Evolutionary conservation across 2,113 vertebrate species (phyloP).

Genomic region (Riparia riparia): DNA sequence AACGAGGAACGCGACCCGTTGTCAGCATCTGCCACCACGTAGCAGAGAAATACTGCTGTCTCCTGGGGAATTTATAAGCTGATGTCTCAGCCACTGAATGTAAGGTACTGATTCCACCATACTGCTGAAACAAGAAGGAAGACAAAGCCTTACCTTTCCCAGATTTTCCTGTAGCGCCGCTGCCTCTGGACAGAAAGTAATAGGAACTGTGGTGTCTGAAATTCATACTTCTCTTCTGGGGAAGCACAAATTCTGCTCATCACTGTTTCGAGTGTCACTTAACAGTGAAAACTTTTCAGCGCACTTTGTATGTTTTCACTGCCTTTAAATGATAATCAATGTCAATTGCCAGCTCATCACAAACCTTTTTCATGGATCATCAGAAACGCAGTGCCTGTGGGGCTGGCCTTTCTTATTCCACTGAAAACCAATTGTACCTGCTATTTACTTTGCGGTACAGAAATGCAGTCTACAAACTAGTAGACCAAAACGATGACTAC

Average conservation of each 20-base stretch:
- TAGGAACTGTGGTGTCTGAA: not conserved
- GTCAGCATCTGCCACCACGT: not conserved
- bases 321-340: slow-evolving; percentile 62
- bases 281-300: not conserved
- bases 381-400: not conserved
- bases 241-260: not conserved
- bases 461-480: not conserved
- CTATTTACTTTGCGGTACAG: not conserved
- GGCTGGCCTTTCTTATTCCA: not conserved
- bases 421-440: not conserved
- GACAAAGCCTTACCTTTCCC: not conserved
- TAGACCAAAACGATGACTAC: not conserved
- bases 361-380: slow-evolving; percentile 41
- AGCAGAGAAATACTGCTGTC: not conserved
- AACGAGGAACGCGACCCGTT: not conserved
- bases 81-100: not conserved
- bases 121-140: not conserved
- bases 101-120: not conserved
- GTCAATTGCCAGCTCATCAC: slow-evolving; percentile 34
- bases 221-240: not conserved
- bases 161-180: rapidly evolving
- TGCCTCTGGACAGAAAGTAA: not conserved
- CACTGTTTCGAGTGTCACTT: rapidly evolving
- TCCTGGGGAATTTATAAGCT: not conserved
- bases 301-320: not conserved